These are phyloP conservation scores for Thymelicus sylvestris DNA, from an alignment of 2,888 invertebrate genomes.

Conservation along the genomic window DNA sequence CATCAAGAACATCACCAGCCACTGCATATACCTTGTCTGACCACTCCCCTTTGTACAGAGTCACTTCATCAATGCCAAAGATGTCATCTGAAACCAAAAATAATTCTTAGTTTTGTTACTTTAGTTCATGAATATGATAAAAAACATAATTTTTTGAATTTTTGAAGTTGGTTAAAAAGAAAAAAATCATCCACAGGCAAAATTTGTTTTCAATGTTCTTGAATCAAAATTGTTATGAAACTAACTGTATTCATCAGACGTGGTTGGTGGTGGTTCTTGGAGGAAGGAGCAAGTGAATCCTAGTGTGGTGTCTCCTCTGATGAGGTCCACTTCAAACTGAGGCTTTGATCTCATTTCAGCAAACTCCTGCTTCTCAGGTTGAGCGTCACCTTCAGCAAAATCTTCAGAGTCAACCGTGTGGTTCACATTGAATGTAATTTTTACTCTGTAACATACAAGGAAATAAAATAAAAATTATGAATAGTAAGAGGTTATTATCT, in stretches of 20 bases:
- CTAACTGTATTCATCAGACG: slow-evolving; percentile 89
- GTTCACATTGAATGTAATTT: slow-evolving; percentile 93
- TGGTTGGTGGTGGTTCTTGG: slow-evolving; percentile 84
- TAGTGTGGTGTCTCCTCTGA: slow-evolving; percentile 90
- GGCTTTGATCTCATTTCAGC: slow-evolving; percentile 96
- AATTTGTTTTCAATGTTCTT: no score
- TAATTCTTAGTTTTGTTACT: background rate
- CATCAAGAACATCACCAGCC: slow-evolving; percentile 97
- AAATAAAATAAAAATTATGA: slow-evolving; percentile 39
- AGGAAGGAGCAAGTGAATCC: slow-evolving; percentile 94
- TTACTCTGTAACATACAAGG: slow-evolving; percentile 54
- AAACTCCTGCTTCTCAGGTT: slow-evolving; percentile 88
- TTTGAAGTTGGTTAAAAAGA: no score
- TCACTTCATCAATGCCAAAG: slow-evolving; percentile 97
- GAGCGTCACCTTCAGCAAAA: slow-evolving; percentile 84
- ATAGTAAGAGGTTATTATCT: slow-evolving; percentile 5
- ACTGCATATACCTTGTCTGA: slow-evolving; percentile 95
- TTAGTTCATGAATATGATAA: no score
- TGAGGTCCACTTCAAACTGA: slow-evolving; percentile 94
- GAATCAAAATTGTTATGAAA: slow-evolving; percentile 28
- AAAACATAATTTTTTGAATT: no score
- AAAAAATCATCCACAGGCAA: no score
- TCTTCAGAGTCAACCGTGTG: slow-evolving; percentile 96
- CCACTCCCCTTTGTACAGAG: slow-evolving; percentile 94
- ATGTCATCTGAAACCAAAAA: slow-evolving; percentile 88